Base-by-base conservation (phyloP, 1,140 invertebrate species). In the Neodiprion pinetum region DNA sequence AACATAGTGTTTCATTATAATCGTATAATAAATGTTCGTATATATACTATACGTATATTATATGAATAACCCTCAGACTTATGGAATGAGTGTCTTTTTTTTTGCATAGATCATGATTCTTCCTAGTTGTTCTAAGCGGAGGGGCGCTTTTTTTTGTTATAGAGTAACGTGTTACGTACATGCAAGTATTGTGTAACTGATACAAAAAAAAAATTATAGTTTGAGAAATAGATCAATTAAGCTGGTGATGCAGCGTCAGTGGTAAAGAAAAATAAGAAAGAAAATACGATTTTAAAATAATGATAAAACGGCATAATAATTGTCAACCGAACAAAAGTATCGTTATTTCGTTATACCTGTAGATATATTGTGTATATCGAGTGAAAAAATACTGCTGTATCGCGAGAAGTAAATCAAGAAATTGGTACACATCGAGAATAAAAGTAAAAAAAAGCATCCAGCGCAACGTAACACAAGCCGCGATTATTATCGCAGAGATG, bases 71-170 rank as follows among this genome's bases (percentile, higher is more conserved):
- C 50, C 50, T 53, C 10, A 53, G n/a, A 53, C 17, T 21, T 53
- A 61, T 61, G 53, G 11, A 61, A 61, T 17, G 11, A 14, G 11
- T 5, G 53, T 61, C 53, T 7, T 40, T 40, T 40, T 40, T 40
- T 40, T 5, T 12, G 53, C 53, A 61, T 61, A 61, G 53, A 61
- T 61, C 53, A 9, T 61, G 53, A 17, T 61, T 61, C 9, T 61
- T 61, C 53, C 53, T 71, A 71, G 48, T 71, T 71, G 70, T 71
- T 40, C 70, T 48, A 71, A 71, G 70, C 70, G 70, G 70, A 71
- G 70, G 70, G 70, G 70, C 70, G 70, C 70, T 40, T 47, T 14
- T 21, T 61, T 40, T 14, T 11, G 70, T 71, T 71, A 71, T 3
- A 17, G 17, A 65, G 12, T 14, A 14, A 17, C 17, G 12, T 14